Evolutionary conservation across 2,888 invertebrate genomes (phyloP), one percentile per base, ranked within the genome.

Genomic region (Catocala nupta): DNA sequence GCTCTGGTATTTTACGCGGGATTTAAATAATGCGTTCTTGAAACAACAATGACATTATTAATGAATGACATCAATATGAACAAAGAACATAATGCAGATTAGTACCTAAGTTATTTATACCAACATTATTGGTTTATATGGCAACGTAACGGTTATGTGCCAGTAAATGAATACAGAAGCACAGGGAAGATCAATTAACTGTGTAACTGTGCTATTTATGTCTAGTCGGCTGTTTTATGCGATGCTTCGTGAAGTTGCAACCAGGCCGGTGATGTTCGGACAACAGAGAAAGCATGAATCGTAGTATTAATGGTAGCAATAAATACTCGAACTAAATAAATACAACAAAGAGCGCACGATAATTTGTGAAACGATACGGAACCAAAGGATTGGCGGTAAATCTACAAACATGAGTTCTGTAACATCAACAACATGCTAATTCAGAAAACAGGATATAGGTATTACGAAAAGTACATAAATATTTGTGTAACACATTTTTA

Each of bases 251-350:
- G 63, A 74, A 72, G 74, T 69, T 72, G 70, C 75, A 68, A 43
- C 77, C 70, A 72, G 42, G 55, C 45, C 75, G 78, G 73, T 74
- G 70, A 70, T 58, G 57, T 61, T 59, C 66, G 73, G 75, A 79
- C 84, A 82, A 82, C 80, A 79, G 83, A 82, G 83, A 84, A 88
- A 84, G 81, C 82, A 83, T 77, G 81, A 78, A 78, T 79, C 71
- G 73, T 65, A 71, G 72, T 81, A 82, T 82, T 81, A 86, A 88
- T 85, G 80, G 71, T 65, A 65, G 78, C 72, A 80, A 81, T 85
- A 84, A 81, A 83, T 72, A 81, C 73, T 69, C 66, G 74, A 81
- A 57, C 58, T 53, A 50, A 57, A 57, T 51, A 51, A 50, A 49
- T 50, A 63, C 57, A 59, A 60, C 76, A 71, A 77, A 68, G 68